Percentiles rank a stretch among this genome's conserved stretches.
phyloP scores from a whole-genome alignment of 2,113 vertebrate genomes.

The Rhynchomys soricoides region DNA sequence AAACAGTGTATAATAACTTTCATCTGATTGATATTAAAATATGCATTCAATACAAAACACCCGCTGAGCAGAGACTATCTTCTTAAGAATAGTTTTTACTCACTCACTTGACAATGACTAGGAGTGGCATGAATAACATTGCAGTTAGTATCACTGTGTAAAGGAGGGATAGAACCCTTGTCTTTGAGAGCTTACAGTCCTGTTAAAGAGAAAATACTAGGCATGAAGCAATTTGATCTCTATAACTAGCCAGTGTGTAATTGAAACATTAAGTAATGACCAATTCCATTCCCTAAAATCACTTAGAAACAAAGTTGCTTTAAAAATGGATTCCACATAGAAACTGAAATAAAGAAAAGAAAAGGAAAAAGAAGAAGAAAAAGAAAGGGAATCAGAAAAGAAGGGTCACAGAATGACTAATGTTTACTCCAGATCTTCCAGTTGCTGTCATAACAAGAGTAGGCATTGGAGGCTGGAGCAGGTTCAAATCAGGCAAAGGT shows the following conservation, averaged over 20 bases:
- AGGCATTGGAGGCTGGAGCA: not conserved
- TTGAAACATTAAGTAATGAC: not conserved
- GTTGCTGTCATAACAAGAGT: not conserved
- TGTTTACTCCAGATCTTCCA: not conserved
- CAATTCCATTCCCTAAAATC: not conserved
- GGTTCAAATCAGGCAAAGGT: not conserved
- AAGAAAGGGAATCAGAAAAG: not conserved
- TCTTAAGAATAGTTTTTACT: not conserved
- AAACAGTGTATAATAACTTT: not conserved
- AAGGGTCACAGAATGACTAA: not conserved
- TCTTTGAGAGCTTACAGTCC: not conserved
- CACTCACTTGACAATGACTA: not conserved
- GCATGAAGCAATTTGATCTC: not conserved
- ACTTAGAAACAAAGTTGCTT: not conserved
- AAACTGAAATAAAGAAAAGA: not conserved
- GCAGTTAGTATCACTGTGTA: not conserved
- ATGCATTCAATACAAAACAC: not conserved
- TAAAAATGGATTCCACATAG: not conserved
- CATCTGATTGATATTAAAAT: constrained; percentile 38
- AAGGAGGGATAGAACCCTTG: not conserved
- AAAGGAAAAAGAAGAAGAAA: not conserved
- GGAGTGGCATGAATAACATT: not conserved
- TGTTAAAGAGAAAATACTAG: not conserved
- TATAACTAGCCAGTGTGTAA: not conserved
- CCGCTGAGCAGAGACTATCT: not conserved